Percentiles rank a stretch among this genome's conserved stretches.
These are phyloP conservation scores for Flabesymbios commensalis DNA, from an alignment of 2,888 invertebrate species.

Conservation along the genomic window DNA sequence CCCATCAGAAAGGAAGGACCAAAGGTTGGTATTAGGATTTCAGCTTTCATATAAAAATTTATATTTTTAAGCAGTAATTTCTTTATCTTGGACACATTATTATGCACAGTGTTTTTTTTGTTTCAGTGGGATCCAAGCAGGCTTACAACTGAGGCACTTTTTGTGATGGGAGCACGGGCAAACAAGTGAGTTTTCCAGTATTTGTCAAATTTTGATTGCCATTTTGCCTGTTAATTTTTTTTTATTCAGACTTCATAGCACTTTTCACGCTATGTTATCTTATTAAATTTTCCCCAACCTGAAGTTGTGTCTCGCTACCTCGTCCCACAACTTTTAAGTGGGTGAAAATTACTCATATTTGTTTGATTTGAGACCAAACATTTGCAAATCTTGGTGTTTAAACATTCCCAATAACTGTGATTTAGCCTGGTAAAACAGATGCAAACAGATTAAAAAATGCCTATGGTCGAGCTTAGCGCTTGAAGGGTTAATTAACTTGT, in stretches of 20 bases:
- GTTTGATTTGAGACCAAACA: too few species aligned
- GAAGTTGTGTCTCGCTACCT: too few species aligned
- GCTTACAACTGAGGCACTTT: constrained; percentile 73
- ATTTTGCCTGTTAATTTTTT: not conserved
- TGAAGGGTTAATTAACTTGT: too few species aligned
- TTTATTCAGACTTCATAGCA: not conserved
- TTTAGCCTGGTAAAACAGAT: not conserved
- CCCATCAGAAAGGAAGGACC: constrained; percentile 58
- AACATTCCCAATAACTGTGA: too few species aligned
- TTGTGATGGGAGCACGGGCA: constrained; percentile 75
- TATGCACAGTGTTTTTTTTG: not conserved
- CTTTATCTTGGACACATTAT: not conserved
- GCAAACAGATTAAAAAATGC: too few species aligned
- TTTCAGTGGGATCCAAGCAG: constrained; percentile 73
- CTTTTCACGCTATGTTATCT: not conserved
- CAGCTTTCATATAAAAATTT: not conserved
- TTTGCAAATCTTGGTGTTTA: too few species aligned
- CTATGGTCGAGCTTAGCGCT: too few species aligned
- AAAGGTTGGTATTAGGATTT: constrained; percentile 43
- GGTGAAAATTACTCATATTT: too few species aligned
- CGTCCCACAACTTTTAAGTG: too few species aligned
- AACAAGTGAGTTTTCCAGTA: constrained; percentile 62
- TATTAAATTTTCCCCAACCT: too few species aligned
- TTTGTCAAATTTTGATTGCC: not conserved
- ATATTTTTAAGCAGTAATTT: not conserved